Conservation (phyloP, 2,113 vertebrate genomes). For the Oplegnathus fasciatus region DNA sequence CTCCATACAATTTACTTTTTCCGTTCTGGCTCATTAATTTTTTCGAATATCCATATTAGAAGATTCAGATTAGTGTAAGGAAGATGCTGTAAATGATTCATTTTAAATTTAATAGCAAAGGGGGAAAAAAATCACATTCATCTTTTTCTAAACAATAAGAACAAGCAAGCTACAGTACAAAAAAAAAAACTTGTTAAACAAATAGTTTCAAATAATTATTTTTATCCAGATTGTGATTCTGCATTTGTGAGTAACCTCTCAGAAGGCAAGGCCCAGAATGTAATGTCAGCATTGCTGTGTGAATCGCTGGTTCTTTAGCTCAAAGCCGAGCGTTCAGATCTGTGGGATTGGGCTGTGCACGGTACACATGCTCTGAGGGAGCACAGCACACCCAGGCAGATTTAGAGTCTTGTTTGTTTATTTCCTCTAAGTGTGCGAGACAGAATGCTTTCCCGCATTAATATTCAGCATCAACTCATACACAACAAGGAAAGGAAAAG, state of each 20-base stretch:
- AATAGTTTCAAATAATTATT: constrained; percentile 51
- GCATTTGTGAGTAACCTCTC: constrained; percentile 42
- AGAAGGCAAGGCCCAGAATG: constrained; percentile 52
- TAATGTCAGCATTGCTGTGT: constrained; percentile 60
- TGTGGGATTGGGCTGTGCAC: constrained; percentile 56
- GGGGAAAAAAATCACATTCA: background rate
- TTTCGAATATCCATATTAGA: background rate
- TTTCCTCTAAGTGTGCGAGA: constrained; percentile 74
- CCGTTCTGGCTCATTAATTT: constrained; percentile 20
- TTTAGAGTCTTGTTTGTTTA: constrained; percentile 76
- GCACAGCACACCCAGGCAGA: constrained; percentile 60
- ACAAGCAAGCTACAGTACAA: background rate
- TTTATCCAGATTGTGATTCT: constrained; percentile 24
- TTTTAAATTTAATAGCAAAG: background rate
- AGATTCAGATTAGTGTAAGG: constrained; percentile 1
- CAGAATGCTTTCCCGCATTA: constrained; percentile 75
- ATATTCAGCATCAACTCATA: constrained; percentile 76
- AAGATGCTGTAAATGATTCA: constrained; percentile 9
- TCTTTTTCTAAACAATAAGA: constrained; percentile 13
- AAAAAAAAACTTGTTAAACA: constrained; percentile 32
- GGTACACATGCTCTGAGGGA: constrained; percentile 64
- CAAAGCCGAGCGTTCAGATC: constrained; percentile 55
- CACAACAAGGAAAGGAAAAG: constrained; percentile 61
- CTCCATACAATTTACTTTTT: constrained; percentile 13
- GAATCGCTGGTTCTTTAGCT: constrained; percentile 58